Base-by-base conservation (phyloP, 2,113 vertebrate genomes). In the Ifrita kowaldi region DNA sequence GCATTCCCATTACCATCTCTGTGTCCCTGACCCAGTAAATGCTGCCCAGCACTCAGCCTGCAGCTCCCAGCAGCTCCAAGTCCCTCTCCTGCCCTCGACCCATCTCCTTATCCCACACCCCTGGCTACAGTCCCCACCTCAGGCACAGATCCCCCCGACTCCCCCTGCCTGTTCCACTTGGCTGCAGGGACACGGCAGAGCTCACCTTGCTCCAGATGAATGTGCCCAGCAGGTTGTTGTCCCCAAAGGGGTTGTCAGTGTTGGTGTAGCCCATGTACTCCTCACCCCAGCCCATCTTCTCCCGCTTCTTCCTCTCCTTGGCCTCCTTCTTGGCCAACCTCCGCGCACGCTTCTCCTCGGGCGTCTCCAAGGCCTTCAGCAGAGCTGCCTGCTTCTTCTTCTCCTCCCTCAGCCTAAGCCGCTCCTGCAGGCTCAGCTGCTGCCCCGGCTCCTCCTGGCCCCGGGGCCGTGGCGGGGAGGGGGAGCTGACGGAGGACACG, bases 251-350 rank as follows among this genome's bases (percentile, higher is more conserved):
- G 93, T 99, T 99, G 97, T 99, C 99, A 0, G 99, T 99, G 56
- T 99, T 99, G 78, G 99, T 99, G 96, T 99, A 99, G 20, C 99
- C 99, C 99, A 99, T 99, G 93, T 99, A 99, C 92, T 99, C 99
- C 92, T 99, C 99, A 10, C 99, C 99, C 99, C 99, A 99, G 32
- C 99, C 99, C 99, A 99, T 99, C 97, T 99, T 99, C 97, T 99
- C 99, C 13, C 99, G 98, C 95, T 99, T 99, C 94, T 99, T 99
- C 87, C 99, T 98, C 96, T 99, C 99, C 81, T 99, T 99, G 50
- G 99, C 98, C 65, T 99, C 99, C 67, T 99, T 99, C 97, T 99
- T 99, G 37, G 99, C 98, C 93, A 99, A 86, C 19, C 99, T 98
- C 27, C 99, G 98, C 1, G 99, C 98, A 21, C 99, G 97, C 84